Base-by-base conservation (phyloP, 2,888 invertebrate species). In the Diogma glabrata region DNA sequence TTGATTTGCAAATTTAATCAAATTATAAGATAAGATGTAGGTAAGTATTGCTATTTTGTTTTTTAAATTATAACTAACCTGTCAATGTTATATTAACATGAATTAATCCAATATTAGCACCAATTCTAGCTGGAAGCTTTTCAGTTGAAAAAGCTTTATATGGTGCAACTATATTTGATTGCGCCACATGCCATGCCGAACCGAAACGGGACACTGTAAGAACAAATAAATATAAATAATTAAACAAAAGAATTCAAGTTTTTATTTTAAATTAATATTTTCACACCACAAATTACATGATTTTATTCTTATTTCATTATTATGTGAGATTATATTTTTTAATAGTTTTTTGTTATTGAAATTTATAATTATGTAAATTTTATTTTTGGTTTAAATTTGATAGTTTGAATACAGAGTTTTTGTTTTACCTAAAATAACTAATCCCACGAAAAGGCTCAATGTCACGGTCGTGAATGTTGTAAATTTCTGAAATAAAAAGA, bases 21-120 rank as follows among this genome's bases (percentile, higher is more conserved):
- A n/a, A n/a, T n/a, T n/a, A n/a, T n/a, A n/a, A n/a, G n/a, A n/a
- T n/a, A n/a, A n/a, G n/a, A n/a, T n/a, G n/a, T n/a, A n/a, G n/a
- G n/a, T n/a, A n/a, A n/a, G n/a, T n/a, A n/a, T n/a, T n/a, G n/a
- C n/a, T n/a, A n/a, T n/a, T n/a, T n/a, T n/a, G n/a, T n/a, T n/a
- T n/a, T n/a, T n/a, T n/a, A n/a, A 12, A 38, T 38, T 19, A 10
- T 19, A 19, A 40, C 9, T 19, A 12, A 93, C 94, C 88, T 72
- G 79, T 81, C 60, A 96, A 80, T 50, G 96, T 95, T 62, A 97
- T 88, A 74, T 97, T 97, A 70, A 95, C 89, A 71, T 92, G 90
- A 64, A 85, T 86, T 55, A 97, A 77, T 51, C 95, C 96, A 59
- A 97, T 87, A 68, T 87, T 86, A 53, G 95, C 87, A 30, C 93